Percentiles rank a stretch among this genome's conserved stretches.
phyloP scores from a whole-genome alignment of 2,797 vertebrate species.

The Heliangelus exortis region DNA sequence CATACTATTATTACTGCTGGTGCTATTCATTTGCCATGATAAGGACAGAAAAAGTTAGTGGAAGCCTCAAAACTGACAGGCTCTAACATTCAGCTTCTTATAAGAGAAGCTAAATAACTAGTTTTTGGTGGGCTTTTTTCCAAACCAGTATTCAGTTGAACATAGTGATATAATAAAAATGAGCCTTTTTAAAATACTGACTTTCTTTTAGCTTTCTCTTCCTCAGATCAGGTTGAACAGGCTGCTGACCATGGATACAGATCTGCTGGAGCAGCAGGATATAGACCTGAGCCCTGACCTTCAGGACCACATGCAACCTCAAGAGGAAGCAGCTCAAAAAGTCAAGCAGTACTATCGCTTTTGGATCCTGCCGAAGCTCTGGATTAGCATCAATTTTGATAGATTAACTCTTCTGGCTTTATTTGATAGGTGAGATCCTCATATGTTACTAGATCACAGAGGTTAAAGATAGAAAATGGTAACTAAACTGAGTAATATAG shows the following conservation, averaged over 20 bases:
- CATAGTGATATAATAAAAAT: neutral
- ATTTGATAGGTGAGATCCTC: conserved; percentile 90
- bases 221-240: conserved; percentile 97
- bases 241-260: conserved; percentile 94
- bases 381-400: conserved; percentile 97
- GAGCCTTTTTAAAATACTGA: conserved; percentile 55
- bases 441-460: neutral
- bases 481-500: neutral
- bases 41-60: neutral
- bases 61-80: neutral
- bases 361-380: conserved; percentile 95
- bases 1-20: neutral
- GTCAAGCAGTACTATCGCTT: conserved; percentile 95
- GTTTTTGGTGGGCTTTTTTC: neutral
- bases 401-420: conserved; percentile 95
- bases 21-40: neutral
- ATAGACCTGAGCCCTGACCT: conserved; percentile 95
- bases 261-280: conserved; percentile 95
- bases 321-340: conserved; percentile 88
- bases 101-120: neutral
- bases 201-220: conserved; percentile 87
- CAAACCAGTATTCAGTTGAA: neutral
- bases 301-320: conserved; percentile 88
- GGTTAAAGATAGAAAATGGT: neutral
- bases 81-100: neutral